Base-by-base conservation (phyloP, 1,140 invertebrate genomes). In the Eufriesea mexicana region DNA sequence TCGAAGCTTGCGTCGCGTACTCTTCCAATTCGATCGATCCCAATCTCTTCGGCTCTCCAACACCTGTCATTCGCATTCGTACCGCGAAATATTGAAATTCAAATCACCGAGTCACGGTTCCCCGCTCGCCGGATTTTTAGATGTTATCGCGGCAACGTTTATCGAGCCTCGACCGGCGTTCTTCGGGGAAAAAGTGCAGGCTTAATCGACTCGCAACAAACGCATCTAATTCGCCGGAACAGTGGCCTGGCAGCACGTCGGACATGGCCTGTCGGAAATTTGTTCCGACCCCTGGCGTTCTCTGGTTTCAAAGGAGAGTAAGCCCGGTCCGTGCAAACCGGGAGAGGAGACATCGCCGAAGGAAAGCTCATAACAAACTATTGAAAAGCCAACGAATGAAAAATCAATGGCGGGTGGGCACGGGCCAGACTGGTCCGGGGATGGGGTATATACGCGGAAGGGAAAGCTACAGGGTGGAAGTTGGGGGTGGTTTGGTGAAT, bases 301-400 rank as follows among this genome's bases (percentile, higher is more conserved):
- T 64, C 76, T 77, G 64, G 76, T 77, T 74, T 74, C 67, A 87
- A 82, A 89, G 87, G 42, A 74, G 45, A 55, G 70, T 66, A 25
- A 76, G 72, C 62, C 59, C 61, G 64, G 74, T 23, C 54, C 64
- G 64, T 78, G 83, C 59, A 84, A 78, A 80, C 86, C 81, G 89
- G 70, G 70, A 84, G 66, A 73, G 88, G 89, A 90, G 89, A 91
- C 88, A 90, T 91, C 90, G 89, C 83, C 88, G 90, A 92, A 92
- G 90, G 87, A 91, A 92, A 92, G 92, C 92, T 93, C 92, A 92
- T 93, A 94, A 94, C 93, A 93, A 94, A 93, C 93, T 94, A 94
- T 94, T 94, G 93, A 93, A 93, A 93, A 92, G 92, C 89, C 90
- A 87, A 89, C 90, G 91, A 93, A 94, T 93, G 93, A 93, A 94